Conservation (phyloP, 2,113 vertebrate genomes). For the Gobio gobio region DNA sequence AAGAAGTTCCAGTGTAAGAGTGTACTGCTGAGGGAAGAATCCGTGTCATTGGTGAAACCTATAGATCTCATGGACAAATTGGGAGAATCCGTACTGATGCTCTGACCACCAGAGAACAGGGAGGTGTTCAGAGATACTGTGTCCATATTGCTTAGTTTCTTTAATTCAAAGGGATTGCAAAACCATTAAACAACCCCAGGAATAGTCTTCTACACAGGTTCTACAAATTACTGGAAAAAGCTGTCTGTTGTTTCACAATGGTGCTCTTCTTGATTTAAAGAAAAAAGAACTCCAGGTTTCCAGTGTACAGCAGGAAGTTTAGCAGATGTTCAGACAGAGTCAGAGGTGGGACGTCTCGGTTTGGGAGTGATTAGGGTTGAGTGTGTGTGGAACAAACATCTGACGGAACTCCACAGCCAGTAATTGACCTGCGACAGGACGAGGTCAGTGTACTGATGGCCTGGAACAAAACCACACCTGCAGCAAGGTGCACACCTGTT, state of each 20-base stretch:
- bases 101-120: conserved; percentile 43
- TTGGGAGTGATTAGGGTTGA: background rate
- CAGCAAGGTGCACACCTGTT: background rate
- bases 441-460: background rate
- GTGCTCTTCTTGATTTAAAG: background rate
- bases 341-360: background rate
- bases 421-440: background rate
- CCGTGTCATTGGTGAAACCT: conserved; percentile 60
- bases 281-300: background rate
- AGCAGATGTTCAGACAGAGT: background rate
- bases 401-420: background rate
- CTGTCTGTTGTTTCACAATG: background rate
- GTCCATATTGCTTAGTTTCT: conserved; percentile 44
- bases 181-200: background rate
- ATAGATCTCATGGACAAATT: conserved; percentile 68
- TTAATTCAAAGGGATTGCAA: background rate
- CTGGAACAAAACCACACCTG: conserved; percentile 23
- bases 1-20: conserved; percentile 70
- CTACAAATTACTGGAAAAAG: background rate
- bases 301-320: background rate
- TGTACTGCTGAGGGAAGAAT: conserved; percentile 62
- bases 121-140: conserved; percentile 45
- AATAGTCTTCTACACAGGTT: background rate
- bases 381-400: background rate
- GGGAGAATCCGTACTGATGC: conserved; percentile 62